Evolutionary conservation across 1,140 invertebrate genomes (phyloP), one percentile per base, ranked within the genome.

Genomic region (Drosophila kohkoa): DNA sequence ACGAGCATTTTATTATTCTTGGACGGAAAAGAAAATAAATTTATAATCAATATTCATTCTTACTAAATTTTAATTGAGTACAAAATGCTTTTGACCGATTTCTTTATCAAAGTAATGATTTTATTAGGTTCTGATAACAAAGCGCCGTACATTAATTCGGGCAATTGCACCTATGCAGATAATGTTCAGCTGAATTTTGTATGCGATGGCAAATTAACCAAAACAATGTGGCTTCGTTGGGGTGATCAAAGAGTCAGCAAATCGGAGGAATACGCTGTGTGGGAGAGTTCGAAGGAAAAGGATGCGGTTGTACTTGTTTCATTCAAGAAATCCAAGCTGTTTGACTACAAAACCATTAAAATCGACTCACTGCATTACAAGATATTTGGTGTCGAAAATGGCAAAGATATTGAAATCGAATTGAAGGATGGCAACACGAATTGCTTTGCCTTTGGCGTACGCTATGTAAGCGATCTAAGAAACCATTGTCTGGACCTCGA

Each of bases 101-200:
- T 25, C 0, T 0, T 25, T 25, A 0, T 25, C 20, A 4, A 15
- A n/a, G n/a, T n/a, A n/a, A n/a, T n/a, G n/a, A n/a, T n/a, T n/a
- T n/a, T n/a, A n/a, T n/a, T n/a, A n/a, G n/a, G n/a, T n/a, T n/a
- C n/a, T n/a, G n/a, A n/a, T n/a, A n/a, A n/a, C n/a, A n/a, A n/a
- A n/a, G 20, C 20, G 30, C 30, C 30, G 30, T 32, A 32, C 0
- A 32, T 32, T 41, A 41, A 41, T 10, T 7, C 10, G 38, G 41
- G 41, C 11, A 43, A 43, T n/a, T 43, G 41, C 2, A 5, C 41
- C 11, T 43, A 43, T 5, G 41, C 4, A 4, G n/a, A 43, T 5
- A 43, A 43, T 43, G n/a, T n/a, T 3, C 11, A 43, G 11, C n/a
- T 43, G 3, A n/a, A 43, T n/a, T 43, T 43, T 43, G 41, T 43